Evolutionary conservation across 2,113 vertebrate species (phyloP), one percentile per base, ranked within the genome.

Genomic region (Girardinichthys multiradiatus): DNA sequence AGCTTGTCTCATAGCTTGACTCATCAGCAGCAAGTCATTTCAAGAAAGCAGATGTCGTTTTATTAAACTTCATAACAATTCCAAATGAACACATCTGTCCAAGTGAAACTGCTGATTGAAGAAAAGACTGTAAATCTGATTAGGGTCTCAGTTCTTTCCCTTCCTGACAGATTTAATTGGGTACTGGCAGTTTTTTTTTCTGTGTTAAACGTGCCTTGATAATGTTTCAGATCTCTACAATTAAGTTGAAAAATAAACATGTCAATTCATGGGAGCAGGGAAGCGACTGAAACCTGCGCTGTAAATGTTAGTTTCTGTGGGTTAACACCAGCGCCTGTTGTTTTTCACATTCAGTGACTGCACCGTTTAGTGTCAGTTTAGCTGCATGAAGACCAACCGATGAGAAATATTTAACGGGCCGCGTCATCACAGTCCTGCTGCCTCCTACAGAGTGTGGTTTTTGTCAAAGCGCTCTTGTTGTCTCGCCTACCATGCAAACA

Each of bases 401-500:
- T 63, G 61, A 14, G 9, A 63, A n/a, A 21, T 8, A 54, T n/a
- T 10, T 24, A 54, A 54, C 48, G n/a, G 48, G 8, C 21, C 6
- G 8, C 21, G 21, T 51, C 19, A 19, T 2, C n/a, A 42, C 63
- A 17, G 37, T 33, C 60, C 31, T 9, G 30, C 24, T 28, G 17
- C 7, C 15, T 4, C 14, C n/a, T 64, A 4, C n/a, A 3, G 24
- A n/a, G 31, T n/a, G 35, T 13, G 8, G 37, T 61, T 58, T n/a
- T 74, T 64, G 31, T 72, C n/a, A 62, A 57, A 69, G 58, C 42
- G 57, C 31, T 24, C 28, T 35, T 17, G 9, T 26, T 24, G 9
- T 48, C 15, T 28, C 17, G 4, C 35, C 13, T 45, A n/a, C 21
- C 48, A 63, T 70, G 54, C 77, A 39, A 63, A 68, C 64, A 37